Evolutionary conservation across 1,140 invertebrate species (phyloP), one percentile per base, ranked within the genome.

Genomic region (Euura lappo): DNA sequence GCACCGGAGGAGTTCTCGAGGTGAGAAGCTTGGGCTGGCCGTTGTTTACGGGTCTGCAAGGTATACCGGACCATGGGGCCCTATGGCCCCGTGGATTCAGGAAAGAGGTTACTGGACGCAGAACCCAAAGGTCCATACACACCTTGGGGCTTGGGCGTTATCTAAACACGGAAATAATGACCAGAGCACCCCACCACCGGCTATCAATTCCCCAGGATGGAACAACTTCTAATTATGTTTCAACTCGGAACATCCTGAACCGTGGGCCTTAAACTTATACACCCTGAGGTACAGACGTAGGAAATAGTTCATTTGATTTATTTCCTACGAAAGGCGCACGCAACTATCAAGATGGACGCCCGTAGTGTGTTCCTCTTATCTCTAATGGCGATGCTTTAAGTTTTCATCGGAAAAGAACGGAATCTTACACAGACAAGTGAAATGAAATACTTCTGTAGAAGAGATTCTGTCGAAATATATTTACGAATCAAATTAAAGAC

Each of bases 91-190:
- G 60, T 64, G 60, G 60, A 64, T 28, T 28, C 28, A 28, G 28
- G 28, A 28, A 28, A 28, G 28, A 28, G 28, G 28, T 28, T 28
- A 28, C 28, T 28, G 28, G 28, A 28, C 28, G 28, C 28, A 28
- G 51, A 60, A n/a, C 10, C 51, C 13, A 60, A 60, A 60, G 51
- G 13, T n/a, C 51, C 51, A 60, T 60, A 60, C 8, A 60, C 51
- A 60, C 51, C 51, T 28, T 28, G 28, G 28, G 28, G 28, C 28
- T 60, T 5, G 51, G 51, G 8, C 51, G 51, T 60, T 60, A 60
- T 60, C 51, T 60, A 60, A 60, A 60, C 51, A 60, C 51, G 51
- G 51, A 60, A 60, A 60, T 60, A 60, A 60, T 60, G 51, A 60
- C 51, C 51, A 28, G 51, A 60, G 51, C 8, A 60, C 13, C 8